Percentiles rank a stretch among this genome's conserved stretches.
Evolutionary conservation across 2,113 vertebrate genomes (phyloP).

Genomic region (Cyanoramphus novaezelandiae): DNA sequence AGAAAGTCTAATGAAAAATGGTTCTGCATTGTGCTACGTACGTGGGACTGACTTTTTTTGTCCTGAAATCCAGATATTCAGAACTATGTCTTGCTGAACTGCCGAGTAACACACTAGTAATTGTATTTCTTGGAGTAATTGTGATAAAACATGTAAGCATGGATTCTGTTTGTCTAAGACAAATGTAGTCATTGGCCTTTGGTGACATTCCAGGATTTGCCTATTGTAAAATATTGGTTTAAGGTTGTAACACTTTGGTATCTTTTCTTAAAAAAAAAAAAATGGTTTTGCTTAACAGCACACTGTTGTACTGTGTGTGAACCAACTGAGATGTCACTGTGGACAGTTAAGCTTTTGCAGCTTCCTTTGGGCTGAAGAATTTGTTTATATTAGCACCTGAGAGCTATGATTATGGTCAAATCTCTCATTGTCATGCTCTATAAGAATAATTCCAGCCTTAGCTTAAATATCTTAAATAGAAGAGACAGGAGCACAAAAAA

Average conservation of each 20-base stretch:
- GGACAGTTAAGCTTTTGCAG: not conserved
- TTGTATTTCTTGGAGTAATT: slow-evolving; percentile 17
- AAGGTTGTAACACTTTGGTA: not conserved
- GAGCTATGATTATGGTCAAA: not conserved
- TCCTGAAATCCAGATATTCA: not conserved
- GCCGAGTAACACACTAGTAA: not conserved
- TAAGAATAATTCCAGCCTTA: not conserved
- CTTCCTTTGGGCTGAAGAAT: not conserved
- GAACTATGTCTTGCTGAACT: not conserved
- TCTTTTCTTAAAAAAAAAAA: not conserved
- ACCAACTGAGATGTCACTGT: not conserved
- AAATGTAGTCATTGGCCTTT: not conserved
- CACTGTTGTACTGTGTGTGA: rapidly evolving
- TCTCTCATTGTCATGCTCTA: not conserved
- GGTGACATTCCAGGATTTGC: not conserved
- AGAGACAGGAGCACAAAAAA: not conserved
- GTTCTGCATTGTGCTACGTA: not conserved
- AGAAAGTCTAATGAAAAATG: not conserved
- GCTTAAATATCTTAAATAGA: not conserved
- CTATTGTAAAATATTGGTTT: not conserved
- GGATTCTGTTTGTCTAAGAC: not conserved
- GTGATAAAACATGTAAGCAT: not conserved
- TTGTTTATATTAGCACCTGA: not conserved
- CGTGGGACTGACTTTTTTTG: not conserved
- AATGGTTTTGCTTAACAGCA: not conserved